A percentile compares a stretch with the other conserved stretches of the same genome.
Conservation (phyloP, 2,113 vertebrate species). For the Platichthys flesus region DNA sequence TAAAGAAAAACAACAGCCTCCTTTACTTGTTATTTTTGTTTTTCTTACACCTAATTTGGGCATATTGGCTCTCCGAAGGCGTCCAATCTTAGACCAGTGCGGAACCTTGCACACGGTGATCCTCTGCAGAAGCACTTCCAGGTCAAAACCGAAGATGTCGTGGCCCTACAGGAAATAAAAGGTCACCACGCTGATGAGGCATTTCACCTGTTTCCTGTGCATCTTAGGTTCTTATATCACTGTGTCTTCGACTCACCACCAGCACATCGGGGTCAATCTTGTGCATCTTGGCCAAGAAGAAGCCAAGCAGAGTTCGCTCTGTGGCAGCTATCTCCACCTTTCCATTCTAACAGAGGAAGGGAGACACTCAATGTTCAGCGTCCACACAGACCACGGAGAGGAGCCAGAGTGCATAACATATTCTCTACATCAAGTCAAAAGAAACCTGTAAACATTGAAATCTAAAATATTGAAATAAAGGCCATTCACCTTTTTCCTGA, state of each 20-base stretch:
- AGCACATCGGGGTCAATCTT: constrained; percentile 97
- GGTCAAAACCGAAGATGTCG: constrained; percentile 97
- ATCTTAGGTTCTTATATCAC: not conserved
- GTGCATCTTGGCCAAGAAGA: constrained; percentile 96
- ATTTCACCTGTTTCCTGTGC: not conserved
- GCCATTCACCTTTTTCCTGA: constrained; percentile 88
- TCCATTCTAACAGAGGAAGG: constrained; percentile 85
- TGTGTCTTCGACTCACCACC: constrained; percentile 86
- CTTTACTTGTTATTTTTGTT: accelerated
- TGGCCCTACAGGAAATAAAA: constrained; percentile 87
- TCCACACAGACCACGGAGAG: not conserved
- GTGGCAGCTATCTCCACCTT: constrained; percentile 93
- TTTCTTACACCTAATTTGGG: constrained; percentile 94
- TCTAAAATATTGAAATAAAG: no score
- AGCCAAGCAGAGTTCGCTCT: constrained; percentile 93
- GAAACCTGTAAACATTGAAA: not conserved
- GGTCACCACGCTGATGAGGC: not conserved
- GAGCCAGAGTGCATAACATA: not conserved
- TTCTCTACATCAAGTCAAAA: not conserved
- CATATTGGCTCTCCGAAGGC: constrained; percentile 92
- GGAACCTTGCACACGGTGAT: constrained; percentile 93
- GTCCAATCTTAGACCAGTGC: constrained; percentile 97
- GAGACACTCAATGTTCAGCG: not conserved
- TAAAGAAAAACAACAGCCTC: not conserved
- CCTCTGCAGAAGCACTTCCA: constrained; percentile 96